A percentile compares a stretch with the other conserved stretches of the same genome.
phyloP scores from a whole-genome alignment of 2,797 vertebrate genomes.

The Odontamblyopus rebecca region DNA sequence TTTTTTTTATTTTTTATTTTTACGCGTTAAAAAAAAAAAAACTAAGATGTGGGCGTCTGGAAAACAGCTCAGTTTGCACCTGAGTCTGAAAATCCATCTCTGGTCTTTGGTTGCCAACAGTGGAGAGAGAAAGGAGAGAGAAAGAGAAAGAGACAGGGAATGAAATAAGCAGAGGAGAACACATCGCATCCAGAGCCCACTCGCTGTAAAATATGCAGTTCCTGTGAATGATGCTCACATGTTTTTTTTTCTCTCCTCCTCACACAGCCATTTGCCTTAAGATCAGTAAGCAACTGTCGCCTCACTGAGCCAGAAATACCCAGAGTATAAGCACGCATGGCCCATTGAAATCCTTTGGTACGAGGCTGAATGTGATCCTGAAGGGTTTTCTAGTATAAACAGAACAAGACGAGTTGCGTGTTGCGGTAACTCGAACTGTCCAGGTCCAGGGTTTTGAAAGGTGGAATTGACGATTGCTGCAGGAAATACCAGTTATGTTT shows the following conservation, averaged over 20 bases:
- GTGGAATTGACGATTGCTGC: background rate
- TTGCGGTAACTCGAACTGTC: background rate
- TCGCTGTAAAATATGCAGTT: constrained; percentile 52
- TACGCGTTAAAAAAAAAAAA: constrained; percentile 11
- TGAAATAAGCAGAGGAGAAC: constrained; percentile 62
- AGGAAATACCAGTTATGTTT: background rate
- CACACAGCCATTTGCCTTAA: constrained; percentile 48
- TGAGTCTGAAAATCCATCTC: constrained; percentile 73
- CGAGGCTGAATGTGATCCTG: constrained; percentile 11
- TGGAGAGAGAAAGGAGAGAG: constrained; percentile 10
- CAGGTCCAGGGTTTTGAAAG: background rate
- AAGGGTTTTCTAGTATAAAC: constrained; percentile 9
- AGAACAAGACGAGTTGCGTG: background rate
- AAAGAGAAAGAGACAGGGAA: background rate
- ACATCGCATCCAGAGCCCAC: constrained; percentile 56
- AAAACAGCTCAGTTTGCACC: constrained; percentile 75
- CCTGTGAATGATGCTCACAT: constrained; percentile 48
- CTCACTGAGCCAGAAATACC: constrained; percentile 42
- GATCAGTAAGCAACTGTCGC: constrained; percentile 59
- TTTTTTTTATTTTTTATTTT: constrained; percentile 76
- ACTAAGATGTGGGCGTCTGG: constrained; percentile 65
- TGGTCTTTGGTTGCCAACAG: constrained; percentile 60
- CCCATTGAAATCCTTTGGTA: constrained; percentile 20
- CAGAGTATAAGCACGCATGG: constrained; percentile 14
- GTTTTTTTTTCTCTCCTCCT: constrained; percentile 52